Evolutionary conservation across 2,888 invertebrate species (phyloP), one percentile per base, ranked within the genome.

Genomic region (Prosapia bicincta): DNA sequence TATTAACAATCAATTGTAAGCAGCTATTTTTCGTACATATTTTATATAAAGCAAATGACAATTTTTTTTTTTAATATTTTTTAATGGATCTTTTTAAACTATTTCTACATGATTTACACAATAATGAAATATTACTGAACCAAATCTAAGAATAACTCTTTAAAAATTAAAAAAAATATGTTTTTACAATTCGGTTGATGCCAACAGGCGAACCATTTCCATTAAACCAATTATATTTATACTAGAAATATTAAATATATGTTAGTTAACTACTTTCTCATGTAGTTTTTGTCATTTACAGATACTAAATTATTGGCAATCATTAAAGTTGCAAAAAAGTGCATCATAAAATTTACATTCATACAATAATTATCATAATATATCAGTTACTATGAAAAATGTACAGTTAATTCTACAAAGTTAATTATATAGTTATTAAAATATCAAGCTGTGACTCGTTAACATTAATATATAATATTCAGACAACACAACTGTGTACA

Each of bases 401-500:
- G 74, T 74, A 74, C 74, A 74, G 30, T 69, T 74, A 74, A 69
- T 74, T 30, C 74, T 74, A 74, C 74, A 74, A 54, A 28, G 68
- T 74, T 69, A 68, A 74, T 74, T 69, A 73, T 74, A 43, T 69
- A 69, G 69, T 69, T 69, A 68, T 74, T 68, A 74, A 74, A 74
- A 54, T 65, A 66, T 69, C 30, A 69, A 28, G 69, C 65, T 65
- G 15, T 65, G 20, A 28, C 24, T 43, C 65, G 65, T 69, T 74
- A 74, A 74, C 69, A 69, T 74, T 69, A 69, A 74, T 69, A 28
- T 38, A 73, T 54, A n/a, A n/a, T n/a, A 54, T 54, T 74, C 30
- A 65, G 74, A 74, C 74, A 74, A 74, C 74, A 74, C 74, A 74
- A 74, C 25, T 74, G 74, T 74, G 68, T 69, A 68, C 43, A 69